Evolutionary conservation across 2,797 vertebrate species (phyloP).

Genomic region (Poeciliopsis gracilis): DNA sequence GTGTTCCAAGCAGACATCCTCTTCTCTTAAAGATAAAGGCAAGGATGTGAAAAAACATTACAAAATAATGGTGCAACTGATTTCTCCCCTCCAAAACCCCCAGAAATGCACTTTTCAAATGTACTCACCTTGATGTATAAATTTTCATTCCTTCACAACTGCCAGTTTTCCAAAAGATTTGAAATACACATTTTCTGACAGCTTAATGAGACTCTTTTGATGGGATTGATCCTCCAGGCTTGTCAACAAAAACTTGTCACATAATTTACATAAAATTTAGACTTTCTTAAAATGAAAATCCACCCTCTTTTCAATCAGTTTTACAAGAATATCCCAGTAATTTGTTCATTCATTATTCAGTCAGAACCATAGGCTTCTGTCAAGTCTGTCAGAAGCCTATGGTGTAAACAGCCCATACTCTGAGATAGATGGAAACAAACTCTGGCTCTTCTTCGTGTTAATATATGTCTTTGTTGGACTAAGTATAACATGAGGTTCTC

Average conservation of each 20-base stretch:
- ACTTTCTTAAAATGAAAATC: neutral
- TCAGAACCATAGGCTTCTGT: neutral
- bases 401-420: neutral
- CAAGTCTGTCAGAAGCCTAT: neutral
- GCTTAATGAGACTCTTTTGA: slow-evolving; percentile 51
- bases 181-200: slow-evolving; percentile 42
- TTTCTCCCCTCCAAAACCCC: slow-evolving; percentile 22
- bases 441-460: neutral
- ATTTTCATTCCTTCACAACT: slow-evolving; percentile 52
- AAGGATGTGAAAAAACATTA: slow-evolving; percentile 43
- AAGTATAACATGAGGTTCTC: neutral
- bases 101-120: slow-evolving; percentile 20
- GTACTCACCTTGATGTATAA: slow-evolving; percentile 40
- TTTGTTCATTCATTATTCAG: neutral
- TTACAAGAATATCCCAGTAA: neutral
- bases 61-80: slow-evolving; percentile 36
- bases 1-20: slow-evolving; percentile 56
- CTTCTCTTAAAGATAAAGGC: slow-evolving; percentile 50
- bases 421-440: neutral
- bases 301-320: neutral
- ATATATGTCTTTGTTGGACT: neutral
- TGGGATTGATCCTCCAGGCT: slow-evolving; percentile 24
- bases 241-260: slow-evolving; percentile 25
- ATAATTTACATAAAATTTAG: slow-evolving; percentile 48
- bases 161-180: slow-evolving; percentile 58